Conservation (phyloP, 2,797 vertebrate genomes). For the Naso thynnoides region DNA sequence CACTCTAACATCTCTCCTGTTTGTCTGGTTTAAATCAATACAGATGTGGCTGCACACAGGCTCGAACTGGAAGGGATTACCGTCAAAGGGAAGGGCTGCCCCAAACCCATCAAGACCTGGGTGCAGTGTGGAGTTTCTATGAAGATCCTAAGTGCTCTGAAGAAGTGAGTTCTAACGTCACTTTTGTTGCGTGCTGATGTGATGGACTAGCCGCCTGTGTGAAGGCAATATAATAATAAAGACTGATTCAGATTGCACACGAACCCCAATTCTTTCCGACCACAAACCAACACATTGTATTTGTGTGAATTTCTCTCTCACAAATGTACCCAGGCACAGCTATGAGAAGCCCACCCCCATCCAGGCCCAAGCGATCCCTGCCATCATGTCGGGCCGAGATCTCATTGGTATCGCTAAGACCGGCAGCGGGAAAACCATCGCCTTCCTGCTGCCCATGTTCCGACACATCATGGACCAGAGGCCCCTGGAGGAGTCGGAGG, state of each 20-base stretch:
- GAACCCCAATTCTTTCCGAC: too few relatives aligned
- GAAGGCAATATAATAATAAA: too few relatives aligned
- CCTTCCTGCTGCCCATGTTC: slow-evolving; percentile 98
- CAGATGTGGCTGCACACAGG: slow-evolving; percentile 92
- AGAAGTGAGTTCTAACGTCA: slow-evolving; percentile 89
- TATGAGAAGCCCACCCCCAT: slow-evolving; percentile 99
- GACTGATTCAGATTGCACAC: too few relatives aligned
- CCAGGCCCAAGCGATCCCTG: slow-evolving; percentile 96
- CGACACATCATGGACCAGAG: slow-evolving; percentile 99
- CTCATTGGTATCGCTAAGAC: slow-evolving; percentile 99
- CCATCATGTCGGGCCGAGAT: slow-evolving; percentile 96
- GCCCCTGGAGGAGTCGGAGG: slow-evolving; percentile 94
- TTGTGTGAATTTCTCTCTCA: not conserved
- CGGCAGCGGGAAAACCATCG: slow-evolving; percentile 98
- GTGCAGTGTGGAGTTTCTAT: slow-evolving; percentile 99
- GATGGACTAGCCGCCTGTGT: not conserved
- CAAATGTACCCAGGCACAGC: slow-evolving; percentile 83
- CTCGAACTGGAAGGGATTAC: slow-evolving; percentile 95
- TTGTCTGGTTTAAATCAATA: not conserved
- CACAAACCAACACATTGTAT: too few relatives aligned
- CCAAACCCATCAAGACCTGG: slow-evolving; percentile 99
- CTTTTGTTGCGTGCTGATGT: not conserved
- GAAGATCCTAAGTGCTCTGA: slow-evolving; percentile 96
- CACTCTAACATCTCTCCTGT: not conserved
- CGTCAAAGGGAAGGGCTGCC: slow-evolving; percentile 97